Evolutionary conservation across 1,140 invertebrate genomes (phyloP).

Genomic region (Listronotus oregonensis): DNA sequence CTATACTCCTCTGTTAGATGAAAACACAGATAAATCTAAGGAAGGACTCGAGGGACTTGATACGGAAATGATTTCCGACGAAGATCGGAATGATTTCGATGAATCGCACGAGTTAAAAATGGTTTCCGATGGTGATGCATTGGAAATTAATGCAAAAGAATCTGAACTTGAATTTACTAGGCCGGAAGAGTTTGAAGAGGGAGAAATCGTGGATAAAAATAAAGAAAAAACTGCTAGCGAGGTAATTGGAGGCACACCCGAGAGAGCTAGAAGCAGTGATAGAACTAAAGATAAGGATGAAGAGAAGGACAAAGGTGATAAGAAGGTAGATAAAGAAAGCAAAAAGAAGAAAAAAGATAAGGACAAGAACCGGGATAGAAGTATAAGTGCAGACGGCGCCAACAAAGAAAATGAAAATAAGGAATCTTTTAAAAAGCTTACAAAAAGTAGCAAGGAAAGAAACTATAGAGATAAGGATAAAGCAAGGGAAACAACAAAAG

Average conservation of each 20-base stretch:
- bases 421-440: constrained; percentile 78
- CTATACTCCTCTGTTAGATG: constrained; percentile 70
- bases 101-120: constrained; percentile 58
- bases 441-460: constrained; percentile 77
- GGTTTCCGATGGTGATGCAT: constrained; percentile 50
- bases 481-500: constrained; percentile 48
- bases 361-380: constrained; percentile 50
- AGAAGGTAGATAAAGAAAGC: constrained; percentile 55
- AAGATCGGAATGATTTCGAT: constrained; percentile 64
- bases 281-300: constrained; percentile 56
- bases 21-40: constrained; percentile 46
- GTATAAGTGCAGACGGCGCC: constrained; percentile 42
- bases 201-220: constrained; percentile 65
- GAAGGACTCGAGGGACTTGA: constrained; percentile 65
- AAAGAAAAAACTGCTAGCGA: constrained; percentile 53
- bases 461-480: constrained; percentile 75
- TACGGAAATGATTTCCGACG: constrained; percentile 74
- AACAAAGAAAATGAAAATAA: constrained; percentile 54
- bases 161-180: constrained; percentile 52
- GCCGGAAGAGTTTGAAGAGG: constrained; percentile 58
- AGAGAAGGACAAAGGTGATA: constrained; percentile 46
- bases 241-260: background rate
- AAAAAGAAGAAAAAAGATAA: constrained; percentile 55
- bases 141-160: constrained; percentile 56
- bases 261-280: constrained; percentile 36